Evolutionary conservation across 2,888 invertebrate species (phyloP).

Genomic region (Mimachlamys varia): DNA sequence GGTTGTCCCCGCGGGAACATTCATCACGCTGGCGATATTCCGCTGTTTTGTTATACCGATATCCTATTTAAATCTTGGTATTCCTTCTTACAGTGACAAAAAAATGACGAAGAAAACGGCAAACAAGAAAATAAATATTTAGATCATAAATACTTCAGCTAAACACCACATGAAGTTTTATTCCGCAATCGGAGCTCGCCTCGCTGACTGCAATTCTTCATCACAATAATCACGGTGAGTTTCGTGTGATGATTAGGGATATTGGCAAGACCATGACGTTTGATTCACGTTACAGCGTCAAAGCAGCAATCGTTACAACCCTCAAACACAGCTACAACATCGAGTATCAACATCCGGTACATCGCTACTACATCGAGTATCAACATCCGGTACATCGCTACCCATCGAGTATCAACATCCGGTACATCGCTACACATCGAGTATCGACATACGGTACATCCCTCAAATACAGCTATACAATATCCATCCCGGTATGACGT

Average conservation of each 20-base stretch:
- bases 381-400: too few species aligned
- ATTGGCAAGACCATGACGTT: background rate
- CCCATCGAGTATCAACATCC: too few species aligned
- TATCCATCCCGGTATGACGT: too few species aligned
- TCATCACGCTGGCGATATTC: background rate
- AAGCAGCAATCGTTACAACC: background rate
- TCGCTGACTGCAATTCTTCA: background rate
- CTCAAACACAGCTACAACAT: too few species aligned
- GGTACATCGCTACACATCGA: too few species aligned
- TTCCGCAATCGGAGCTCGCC: background rate
- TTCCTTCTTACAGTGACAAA: background rate
- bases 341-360: too few species aligned
- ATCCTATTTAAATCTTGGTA: background rate
- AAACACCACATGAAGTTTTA: background rate
- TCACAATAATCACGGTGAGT: background rate
- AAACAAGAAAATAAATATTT: background rate
- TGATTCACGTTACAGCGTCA: background rate
- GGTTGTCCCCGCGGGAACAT: background rate
- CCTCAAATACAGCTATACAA: too few species aligned
- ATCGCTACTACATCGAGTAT: too few species aligned
- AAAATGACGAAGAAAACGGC: background rate
- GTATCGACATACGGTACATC: too few species aligned
- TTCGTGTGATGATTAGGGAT: background rate
- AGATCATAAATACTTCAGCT: background rate
- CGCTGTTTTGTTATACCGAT: background rate